Conservation (phyloP, 2,797 vertebrate genomes). For the Corythornis leucogaster region DNA sequence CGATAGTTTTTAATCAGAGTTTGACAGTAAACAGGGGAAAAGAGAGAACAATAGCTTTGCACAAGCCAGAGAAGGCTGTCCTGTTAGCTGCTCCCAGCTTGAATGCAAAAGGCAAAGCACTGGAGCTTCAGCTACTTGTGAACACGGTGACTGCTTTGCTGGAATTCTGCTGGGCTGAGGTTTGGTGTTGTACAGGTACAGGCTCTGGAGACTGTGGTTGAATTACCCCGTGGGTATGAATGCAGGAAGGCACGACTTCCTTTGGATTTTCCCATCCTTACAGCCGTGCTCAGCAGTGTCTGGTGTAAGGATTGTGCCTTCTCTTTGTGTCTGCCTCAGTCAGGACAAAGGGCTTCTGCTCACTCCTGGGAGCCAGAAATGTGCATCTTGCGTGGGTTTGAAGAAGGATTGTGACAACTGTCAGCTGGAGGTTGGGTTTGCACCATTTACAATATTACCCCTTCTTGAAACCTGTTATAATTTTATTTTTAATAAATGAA, state of each 20-base stretch:
- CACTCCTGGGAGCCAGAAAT: neutral
- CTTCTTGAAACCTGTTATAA: neutral
- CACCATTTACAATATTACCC: neutral
- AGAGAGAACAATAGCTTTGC: neutral
- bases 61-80: constrained; percentile 20
- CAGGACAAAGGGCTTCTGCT: neutral
- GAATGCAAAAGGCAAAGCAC: constrained; percentile 46
- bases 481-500: neutral
- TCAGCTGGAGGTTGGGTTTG: neutral
- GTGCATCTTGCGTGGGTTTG: neutral
- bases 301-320: neutral
- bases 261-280: accelerated
- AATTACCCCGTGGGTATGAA: neutral
- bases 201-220: neutral
- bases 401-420: neutral
- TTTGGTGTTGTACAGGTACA: accelerated
- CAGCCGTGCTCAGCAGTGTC: accelerated
- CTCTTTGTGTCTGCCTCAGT: neutral
- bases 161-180: neutral
- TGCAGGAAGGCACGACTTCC: neutral
- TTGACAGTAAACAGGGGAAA: neutral
- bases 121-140: no score
- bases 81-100: constrained; percentile 13
- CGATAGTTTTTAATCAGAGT: neutral
- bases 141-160: neutral